phyloP scores from a whole-genome alignment of 1,140 invertebrate genomes.

The Anastrepha ludens region DNA sequence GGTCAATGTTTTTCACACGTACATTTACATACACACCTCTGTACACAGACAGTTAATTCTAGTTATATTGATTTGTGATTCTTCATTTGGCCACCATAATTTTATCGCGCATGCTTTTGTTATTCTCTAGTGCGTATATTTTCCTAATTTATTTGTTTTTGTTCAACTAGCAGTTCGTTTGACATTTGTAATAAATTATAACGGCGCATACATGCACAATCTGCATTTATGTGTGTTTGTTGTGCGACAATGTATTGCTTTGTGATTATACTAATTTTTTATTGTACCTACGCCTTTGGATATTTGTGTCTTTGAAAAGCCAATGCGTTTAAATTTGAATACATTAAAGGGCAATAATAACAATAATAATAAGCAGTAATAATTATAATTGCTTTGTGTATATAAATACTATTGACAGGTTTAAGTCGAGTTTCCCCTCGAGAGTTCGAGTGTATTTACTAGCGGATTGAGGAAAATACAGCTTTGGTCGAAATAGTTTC shows the following conservation, averaged over 20 bases:
- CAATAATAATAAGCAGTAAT: no score
- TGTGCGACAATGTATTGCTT: not conserved
- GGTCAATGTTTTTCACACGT: conserved; percentile 41
- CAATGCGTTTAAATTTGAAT: not conserved
- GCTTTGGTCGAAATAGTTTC: no score
- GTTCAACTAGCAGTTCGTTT: not conserved
- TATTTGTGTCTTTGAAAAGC: not conserved
- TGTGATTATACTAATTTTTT: not conserved
- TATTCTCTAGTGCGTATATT: not conserved
- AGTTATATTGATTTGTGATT: conserved; percentile 29
- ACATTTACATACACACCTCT: not conserved
- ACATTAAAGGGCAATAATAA: no score
- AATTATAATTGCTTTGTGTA: no score
- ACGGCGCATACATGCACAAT: not conserved
- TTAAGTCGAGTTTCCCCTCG: no score
- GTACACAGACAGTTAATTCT: not conserved
- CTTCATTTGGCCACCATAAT: no score
- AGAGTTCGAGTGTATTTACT: no score
- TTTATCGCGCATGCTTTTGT: not conserved
- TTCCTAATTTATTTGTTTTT: not conserved
- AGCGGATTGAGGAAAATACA: no score
- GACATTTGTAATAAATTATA: conserved; percentile 9
- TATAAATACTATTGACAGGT: no score
- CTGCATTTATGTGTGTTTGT: no score
- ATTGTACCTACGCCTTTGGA: not conserved